Base-by-base conservation (phyloP, 2,797 vertebrate species). In the Lepus townsendii region DNA sequence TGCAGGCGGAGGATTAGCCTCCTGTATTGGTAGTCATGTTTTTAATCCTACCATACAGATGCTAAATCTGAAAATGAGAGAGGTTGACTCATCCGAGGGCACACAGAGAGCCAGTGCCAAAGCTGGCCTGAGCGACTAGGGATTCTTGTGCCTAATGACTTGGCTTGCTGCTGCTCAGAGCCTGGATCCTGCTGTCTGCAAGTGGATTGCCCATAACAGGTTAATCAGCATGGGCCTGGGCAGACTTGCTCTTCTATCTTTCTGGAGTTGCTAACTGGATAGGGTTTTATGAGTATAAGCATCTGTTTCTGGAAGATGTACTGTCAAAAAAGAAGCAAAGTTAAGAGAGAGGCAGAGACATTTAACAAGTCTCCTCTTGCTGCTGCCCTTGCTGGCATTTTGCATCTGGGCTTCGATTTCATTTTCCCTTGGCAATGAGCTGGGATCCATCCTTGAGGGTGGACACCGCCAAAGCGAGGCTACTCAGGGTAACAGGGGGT, bases 331-430 rank as follows among this genome's bases (percentile, higher is more conserved):
- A 76, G 66, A 88, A 71, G 78, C 54, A 62, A 91, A 95, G 38
- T 68, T 62, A 95, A 72, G 24, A 30, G 84, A 84, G 80, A 91
- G 73, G 82, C 79, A 77, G 85, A 78, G 65, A 68, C 32, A 10
- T 9, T 72, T 65, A 77, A 73, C 27, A 86, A 66, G 38, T 77
- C 88, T 75, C 83, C 77, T 96, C 92, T 75, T 96, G 96, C 75
- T 93, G 90, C 79, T 83, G 71, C 52, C 54, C 57, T 60, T 32
- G 4, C 9, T 82, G 86, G 22, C n/a, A 78, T 38, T 80, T 63
- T 94, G 50, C 27, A 93, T 12, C 35, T 9, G 68, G 79, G 50
- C 89, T 80, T 97, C 5, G 63, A 54, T 30, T 94, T 96, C 66
- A 60, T 30, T 79, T 86, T 83, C 26, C 79, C 16, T 32, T 32